phyloP scores from a whole-genome alignment of 2,888 invertebrate genomes.

The Orchestes rusci region DNA sequence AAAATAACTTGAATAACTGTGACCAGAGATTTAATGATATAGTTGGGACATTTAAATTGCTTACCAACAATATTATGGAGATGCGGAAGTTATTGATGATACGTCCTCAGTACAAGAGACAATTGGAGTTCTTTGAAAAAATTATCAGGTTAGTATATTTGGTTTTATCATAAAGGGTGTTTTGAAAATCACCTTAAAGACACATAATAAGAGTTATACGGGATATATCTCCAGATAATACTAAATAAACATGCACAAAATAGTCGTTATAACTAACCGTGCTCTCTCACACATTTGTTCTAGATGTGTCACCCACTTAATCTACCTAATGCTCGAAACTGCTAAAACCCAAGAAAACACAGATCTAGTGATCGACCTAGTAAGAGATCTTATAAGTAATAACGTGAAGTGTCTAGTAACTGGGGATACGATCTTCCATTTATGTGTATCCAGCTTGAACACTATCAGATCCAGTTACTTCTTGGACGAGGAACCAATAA shows the following conservation, averaged over 20 bases:
- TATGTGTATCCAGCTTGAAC: slow-evolving; percentile 71
- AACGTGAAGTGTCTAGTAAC: slow-evolving; percentile 63
- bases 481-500: slow-evolving; percentile 57
- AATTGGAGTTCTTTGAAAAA: slow-evolving; percentile 76
- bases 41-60: slow-evolving; percentile 58
- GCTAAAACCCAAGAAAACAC: slow-evolving; percentile 49
- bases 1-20: slow-evolving; percentile 46
- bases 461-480: slow-evolving; percentile 72
- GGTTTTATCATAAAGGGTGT: neutral
- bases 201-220: too few species aligned
- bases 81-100: slow-evolving; percentile 47
- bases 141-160: slow-evolving; percentile 46
- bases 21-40: slow-evolving; percentile 63
- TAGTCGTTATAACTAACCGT: too few species aligned
- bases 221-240: too few species aligned
- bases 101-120: slow-evolving; percentile 66
- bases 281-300: too few species aligned
- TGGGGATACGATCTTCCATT: slow-evolving; percentile 77
- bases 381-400: slow-evolving; percentile 52
- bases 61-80: slow-evolving; percentile 58
- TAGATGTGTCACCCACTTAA: slow-evolving; percentile 71
- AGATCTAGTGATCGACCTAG: slow-evolving; percentile 43
- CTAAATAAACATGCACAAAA: too few species aligned
- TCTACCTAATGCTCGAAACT: slow-evolving; percentile 61
- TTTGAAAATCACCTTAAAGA: too few species aligned